Base-by-base conservation (phyloP, 2,888 invertebrate genomes). In the Aethes cnicana region DNA sequence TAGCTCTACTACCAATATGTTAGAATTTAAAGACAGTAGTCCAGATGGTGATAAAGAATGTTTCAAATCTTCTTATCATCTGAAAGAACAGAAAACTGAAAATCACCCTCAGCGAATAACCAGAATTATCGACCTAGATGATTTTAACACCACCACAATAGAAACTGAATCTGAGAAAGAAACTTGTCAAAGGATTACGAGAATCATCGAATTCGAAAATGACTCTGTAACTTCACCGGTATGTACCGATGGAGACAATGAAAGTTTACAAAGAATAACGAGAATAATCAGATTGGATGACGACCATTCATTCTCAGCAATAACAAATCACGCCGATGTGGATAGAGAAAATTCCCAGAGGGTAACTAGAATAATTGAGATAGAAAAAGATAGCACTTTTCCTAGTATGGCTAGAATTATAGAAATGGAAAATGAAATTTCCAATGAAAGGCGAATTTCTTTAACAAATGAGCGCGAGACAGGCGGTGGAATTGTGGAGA, bases 401-500 rank as follows among this genome's bases (percentile, higher is more conserved):
- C 84, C 84, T 26, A 87, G 88, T 61, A 88, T 89, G 87, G 77
- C 89, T 26, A 85, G 77, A 79, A 89, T 89, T 59, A 89, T 89
- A 68, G 89, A 89, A 77, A 86, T 88, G 82, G 89, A 89, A 77
- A 89, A 89, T 56, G 84, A 87, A 65, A 84, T 84, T 65, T 88
- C 88, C 26, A 89, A 89, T 66, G 89, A 88, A 70, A 78, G 89
- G 59, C 74, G 83, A 75, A 81, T 89, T 69, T 87, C 89, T 16
- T 70, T 89, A 58, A 88, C 87, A 8, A 87, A 84, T 66, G 89
- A 89, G 76, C 81, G 89, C 25, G 89, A 89, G 72, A 88, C 89
- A 49, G 83, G 88, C 36, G 83, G 86, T 58, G 84, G 84, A 66
- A 64, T 67, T 54, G 59, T 64, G 49, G 84, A 84, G 64, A 76